Evolutionary conservation across 2,888 invertebrate species (phyloP), one percentile per base, ranked within the genome.

Genomic region (Lissocephala sabroskyi): DNA sequence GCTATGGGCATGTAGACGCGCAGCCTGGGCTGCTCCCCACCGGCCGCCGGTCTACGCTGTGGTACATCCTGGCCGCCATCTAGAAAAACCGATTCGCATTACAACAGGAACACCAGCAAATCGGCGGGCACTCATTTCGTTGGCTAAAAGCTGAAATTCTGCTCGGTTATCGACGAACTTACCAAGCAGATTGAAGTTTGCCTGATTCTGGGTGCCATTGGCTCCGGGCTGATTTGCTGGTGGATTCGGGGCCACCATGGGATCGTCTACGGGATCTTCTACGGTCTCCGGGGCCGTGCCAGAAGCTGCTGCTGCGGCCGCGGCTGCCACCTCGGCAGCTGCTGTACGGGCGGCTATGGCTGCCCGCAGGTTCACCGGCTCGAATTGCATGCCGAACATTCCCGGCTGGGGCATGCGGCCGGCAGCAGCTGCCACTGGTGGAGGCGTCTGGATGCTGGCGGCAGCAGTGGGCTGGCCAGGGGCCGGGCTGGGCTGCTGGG

Each of bases 191-290:
- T n/a, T n/a, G n/a, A n/a, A n/a, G n/a, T n/a, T n/a, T n/a, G n/a
- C n/a, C 11, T 4, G 37, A 19, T 11, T 6, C 6, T 37, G 18
- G 37, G 49, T 36, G 10, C 36, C 30, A 41, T 43, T 58, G 16
- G 52, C n/a, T n/a, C n/a, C n/a, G n/a, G n/a, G n/a, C n/a, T n/a
- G n/a, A n/a, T n/a, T n/a, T n/a, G n/a, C n/a, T n/a, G n/a, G n/a
- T n/a, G 46, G 13, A 2, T 40, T 44, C 17, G 54, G 52, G 17
- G 63, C 59, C 26, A 62, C 57, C 54, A 74, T 62, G 1, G 81
- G 82, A 29, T 79, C 81, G 56, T 79, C 81, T 14, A 78, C 61
- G 10, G 80, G 74, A 65, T 82, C 82, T 51, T 67, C 82, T 49
- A 80, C 70, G 6, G 55, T 56, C 2, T 54, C 37, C 10, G 17